Conservation (phyloP, 2,888 invertebrate genomes). For the Deilephila porcellus region DNA sequence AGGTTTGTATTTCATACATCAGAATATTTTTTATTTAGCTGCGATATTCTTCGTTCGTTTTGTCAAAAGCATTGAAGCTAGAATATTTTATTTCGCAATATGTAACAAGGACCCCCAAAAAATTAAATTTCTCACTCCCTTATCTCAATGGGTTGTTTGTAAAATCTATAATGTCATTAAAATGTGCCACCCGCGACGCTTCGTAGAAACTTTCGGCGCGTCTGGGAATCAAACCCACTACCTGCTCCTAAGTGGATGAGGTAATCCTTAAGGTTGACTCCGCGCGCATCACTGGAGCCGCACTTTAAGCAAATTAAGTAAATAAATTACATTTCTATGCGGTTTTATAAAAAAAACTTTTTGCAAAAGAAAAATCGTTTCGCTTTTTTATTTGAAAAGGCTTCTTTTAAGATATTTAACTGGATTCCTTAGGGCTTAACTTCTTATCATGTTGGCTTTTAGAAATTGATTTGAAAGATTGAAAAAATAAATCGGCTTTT, state of each 20-base stretch:
- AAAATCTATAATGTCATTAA: constrained; percentile 58
- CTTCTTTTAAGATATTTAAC: not conserved
- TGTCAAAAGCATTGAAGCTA: not conserved
- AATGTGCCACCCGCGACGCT: constrained; percentile 59
- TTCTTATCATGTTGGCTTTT: not conserved
- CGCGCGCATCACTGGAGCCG: constrained; percentile 53
- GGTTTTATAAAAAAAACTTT: not conserved
- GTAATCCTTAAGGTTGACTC: constrained; percentile 68
- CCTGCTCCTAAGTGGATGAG: constrained; percentile 50
- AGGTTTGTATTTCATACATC: too few species aligned
- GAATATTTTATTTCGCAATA: not conserved
- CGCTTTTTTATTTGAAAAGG: not conserved
- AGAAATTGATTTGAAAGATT: not conserved
- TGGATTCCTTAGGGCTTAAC: not conserved
- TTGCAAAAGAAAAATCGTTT: not conserved
- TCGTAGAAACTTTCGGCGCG: constrained; percentile 49
- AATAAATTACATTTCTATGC: constrained; percentile 20
- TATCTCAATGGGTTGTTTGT: constrained; percentile 54
- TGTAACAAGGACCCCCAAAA: constrained; percentile 29
- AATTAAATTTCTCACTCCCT: constrained; percentile 46
- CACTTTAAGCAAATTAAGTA: constrained; percentile 39
- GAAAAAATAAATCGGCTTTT: not conserved
- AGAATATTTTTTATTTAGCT: too few species aligned
- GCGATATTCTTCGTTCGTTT: too few species aligned
- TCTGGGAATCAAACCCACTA: constrained; percentile 60